phyloP scores from a whole-genome alignment of 2,113 vertebrate species.

The Crotalus tigris region DNA sequence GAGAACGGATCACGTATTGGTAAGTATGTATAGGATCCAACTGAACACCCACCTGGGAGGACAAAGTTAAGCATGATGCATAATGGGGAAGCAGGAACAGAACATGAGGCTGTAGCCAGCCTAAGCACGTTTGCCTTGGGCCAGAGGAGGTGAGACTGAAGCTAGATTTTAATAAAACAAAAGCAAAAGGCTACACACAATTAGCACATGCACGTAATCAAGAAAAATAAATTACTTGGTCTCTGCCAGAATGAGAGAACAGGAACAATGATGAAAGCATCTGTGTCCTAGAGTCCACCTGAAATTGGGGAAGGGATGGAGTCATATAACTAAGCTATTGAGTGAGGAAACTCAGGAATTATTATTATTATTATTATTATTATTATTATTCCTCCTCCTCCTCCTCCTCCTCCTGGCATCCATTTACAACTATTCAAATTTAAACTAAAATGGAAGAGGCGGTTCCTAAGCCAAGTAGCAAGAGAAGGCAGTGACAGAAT shows the following conservation, averaged over 20 bases:
- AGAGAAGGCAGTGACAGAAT: not conserved
- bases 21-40: not conserved
- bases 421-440: not conserved
- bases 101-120: not conserved
- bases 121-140: not conserved
- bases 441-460: not conserved
- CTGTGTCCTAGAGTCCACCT: not conserved
- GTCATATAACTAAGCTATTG: not conserved
- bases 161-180: not conserved
- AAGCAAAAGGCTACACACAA: not conserved
- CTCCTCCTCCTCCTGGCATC: not conserved
- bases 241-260: not conserved
- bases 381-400: too few species aligned
- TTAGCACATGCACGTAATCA: not conserved
- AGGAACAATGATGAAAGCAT: not conserved
- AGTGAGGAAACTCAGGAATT: not conserved
- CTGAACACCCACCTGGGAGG: not conserved
- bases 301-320: not conserved
- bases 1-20: not conserved
- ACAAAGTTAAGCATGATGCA: not conserved
- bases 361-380: too few species aligned
- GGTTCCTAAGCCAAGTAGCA: not conserved
- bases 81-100: not conserved
- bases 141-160: not conserved
- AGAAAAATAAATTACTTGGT: not conserved